Percentiles rank a stretch among this genome's conserved stretches.
Evolutionary conservation across 2,888 invertebrate genomes (phyloP).

Genomic region (Rotaria magnacalcarata): DNA sequence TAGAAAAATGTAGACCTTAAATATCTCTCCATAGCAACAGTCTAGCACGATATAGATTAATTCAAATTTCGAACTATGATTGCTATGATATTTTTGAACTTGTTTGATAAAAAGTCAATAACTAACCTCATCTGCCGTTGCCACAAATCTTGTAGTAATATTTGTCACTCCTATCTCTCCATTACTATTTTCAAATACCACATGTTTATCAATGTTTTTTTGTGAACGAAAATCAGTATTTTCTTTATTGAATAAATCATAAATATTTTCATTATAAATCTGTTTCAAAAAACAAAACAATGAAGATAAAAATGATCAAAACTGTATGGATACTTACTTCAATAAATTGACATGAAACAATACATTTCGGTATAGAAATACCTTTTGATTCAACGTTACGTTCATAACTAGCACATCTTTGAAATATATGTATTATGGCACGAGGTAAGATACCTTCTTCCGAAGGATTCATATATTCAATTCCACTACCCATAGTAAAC

Average conservation of each 20-base stretch:
- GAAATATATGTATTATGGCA: slow-evolving; percentile 83
- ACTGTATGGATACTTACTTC: not conserved
- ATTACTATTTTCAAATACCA: slow-evolving; percentile 14
- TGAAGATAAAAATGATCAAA: not conserved
- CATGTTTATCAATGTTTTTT: slow-evolving; percentile 24
- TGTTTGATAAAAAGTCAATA: too few species aligned
- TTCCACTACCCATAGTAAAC: slow-evolving; percentile 44
- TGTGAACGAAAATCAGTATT: slow-evolving; percentile 8
- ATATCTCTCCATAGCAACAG: too few species aligned
- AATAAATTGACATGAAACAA: slow-evolving; percentile 20
- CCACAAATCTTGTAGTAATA: slow-evolving; percentile 4
- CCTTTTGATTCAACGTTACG: not conserved
- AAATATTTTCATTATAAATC: slow-evolving; percentile 34
- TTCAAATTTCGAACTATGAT: too few species aligned
- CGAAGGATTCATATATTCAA: slow-evolving; percentile 38
- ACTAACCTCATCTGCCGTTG: not conserved
- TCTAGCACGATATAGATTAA: too few species aligned
- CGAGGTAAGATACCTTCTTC: slow-evolving; percentile 81
- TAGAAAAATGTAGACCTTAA: too few species aligned
- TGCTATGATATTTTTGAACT: too few species aligned
- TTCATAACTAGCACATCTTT: slow-evolving; percentile 11
- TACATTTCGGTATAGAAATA: not conserved
- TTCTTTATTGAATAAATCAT: slow-evolving; percentile 30
- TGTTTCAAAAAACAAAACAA: not conserved
- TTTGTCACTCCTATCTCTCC: slow-evolving; percentile 23